Evolutionary conservation across 2,797 vertebrate species (phyloP), one percentile per base, ranked within the genome.

Genomic region (Coranthus polyacanthus): DNA sequence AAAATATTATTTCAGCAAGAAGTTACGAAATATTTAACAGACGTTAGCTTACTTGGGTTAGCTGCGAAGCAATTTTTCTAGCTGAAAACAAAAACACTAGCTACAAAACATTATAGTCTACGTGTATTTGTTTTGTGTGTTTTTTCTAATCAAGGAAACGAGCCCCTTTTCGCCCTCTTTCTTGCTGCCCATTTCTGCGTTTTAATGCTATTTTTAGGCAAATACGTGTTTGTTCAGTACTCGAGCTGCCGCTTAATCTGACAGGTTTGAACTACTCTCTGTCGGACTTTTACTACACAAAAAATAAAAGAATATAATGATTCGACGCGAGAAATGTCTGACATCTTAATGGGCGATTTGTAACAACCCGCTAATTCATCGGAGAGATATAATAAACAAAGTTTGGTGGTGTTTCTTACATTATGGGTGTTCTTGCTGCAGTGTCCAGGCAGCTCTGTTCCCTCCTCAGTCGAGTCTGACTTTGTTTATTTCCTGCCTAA

Each of bases 401-500:
- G 12, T 61, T 41, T 3, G 16, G 0, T 11, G 15, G 29, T 7
- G 11, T 26, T 59, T 55, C 64, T 72, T 70, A 79, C 62, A 4
- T 43, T 41, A 3, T n/a, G 1, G 16, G 2, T 10, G 46, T 26
- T 5, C 5, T 18, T 17, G 15, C 22, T 5, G 5, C 51, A 22
- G 20, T 3, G 10, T n/a, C 6, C 8, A 2, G 22, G 26, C 11
- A 10, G 16, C 13, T 12, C 15, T 34, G 6, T 86, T 87, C 77
- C 86, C 89, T 87, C 83, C 81, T 70, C 43, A n/a, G 22, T 70
- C 65, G 79, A 55, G 67, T 77, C 63, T 59, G 38, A 0, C 0
- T 82, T 78, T 89, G 84, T 90, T 90, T 90, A 88, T 63, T 88
- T 90, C 88, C 88, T 37, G 64, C 50, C 7, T 7, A 9, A 38